phyloP scores from a whole-genome alignment of 2,797 vertebrate genomes.

The Lagocephalus sceleratus region DNA sequence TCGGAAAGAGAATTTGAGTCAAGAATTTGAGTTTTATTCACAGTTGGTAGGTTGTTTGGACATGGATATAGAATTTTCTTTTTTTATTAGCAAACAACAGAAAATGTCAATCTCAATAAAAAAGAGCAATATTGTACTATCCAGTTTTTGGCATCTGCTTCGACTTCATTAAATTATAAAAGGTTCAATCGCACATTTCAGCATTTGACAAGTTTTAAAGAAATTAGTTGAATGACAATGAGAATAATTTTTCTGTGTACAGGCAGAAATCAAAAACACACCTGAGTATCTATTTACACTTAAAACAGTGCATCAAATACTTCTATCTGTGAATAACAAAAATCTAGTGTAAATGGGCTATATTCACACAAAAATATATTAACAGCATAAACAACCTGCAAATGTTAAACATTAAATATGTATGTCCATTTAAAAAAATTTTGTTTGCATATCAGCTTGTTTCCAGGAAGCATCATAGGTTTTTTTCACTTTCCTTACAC shows the following conservation, averaged over 20 bases:
- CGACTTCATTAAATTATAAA: no score
- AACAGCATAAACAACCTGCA: slow-evolving; percentile 34
- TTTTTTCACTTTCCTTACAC: no score
- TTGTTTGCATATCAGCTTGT: slow-evolving; percentile 33
- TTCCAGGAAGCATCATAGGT: slow-evolving; percentile 4
- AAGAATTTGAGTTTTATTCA: slow-evolving; percentile 35
- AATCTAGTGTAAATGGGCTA: slow-evolving; percentile 15
- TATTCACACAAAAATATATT: slow-evolving; percentile 28
- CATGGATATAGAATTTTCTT: no score
- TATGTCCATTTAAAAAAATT: slow-evolving; percentile 9
- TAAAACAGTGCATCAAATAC: slow-evolving; percentile 71
- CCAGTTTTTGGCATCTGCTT: no score
- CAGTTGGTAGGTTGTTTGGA: slow-evolving; percentile 22
- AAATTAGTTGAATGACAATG: slow-evolving; percentile 31
- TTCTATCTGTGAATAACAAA: slow-evolving; percentile 20
- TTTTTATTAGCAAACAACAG: not conserved
- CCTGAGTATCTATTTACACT: slow-evolving; percentile 59
- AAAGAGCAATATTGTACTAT: no score
- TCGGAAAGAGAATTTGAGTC: slow-evolving; percentile 22
- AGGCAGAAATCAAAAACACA: slow-evolving; percentile 27
- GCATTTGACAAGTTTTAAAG: slow-evolving; percentile 3
- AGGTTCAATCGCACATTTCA: not conserved
- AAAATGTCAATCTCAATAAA: not conserved
- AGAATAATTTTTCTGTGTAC: slow-evolving; percentile 14
- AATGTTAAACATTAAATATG: slow-evolving; percentile 17